Base-by-base conservation (phyloP, 2,113 vertebrate genomes). In the Nansenia antarctica region DNA sequence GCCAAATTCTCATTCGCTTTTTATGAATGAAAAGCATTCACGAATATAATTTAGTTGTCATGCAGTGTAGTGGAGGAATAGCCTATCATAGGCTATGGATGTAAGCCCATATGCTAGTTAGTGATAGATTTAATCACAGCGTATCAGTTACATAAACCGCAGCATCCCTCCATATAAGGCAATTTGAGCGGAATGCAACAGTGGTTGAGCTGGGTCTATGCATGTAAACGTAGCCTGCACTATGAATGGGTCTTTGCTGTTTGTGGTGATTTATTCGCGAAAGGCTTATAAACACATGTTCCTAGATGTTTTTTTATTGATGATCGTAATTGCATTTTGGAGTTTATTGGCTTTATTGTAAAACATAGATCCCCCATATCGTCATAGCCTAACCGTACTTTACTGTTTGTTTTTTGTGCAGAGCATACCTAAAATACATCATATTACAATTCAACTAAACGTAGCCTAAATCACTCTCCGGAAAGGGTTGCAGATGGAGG, bases 1-100 rank as follows among this genome's bases (percentile, higher is more conserved):
- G 65, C 30, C 34, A 42, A 32, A 52, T 35, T 45, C 39, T 49
- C 24, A 45, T 3, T 26, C 18, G 27, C 32, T 58, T 42, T 71
- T 73, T 67, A 42, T 66, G 63, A 73, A 66, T 67, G 65, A 53
- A 52, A 34, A 27, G 9, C 18, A 60, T 59, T 18, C 29, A n/a
- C 22, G 31, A 47, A 22, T 63, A n/a, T 72, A 67, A 68, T 73
- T 65, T 31, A 59, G 11, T 61, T 54, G 55, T 65, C 34, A 30
- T 26, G 55, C 55, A 58, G 22, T 6, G 45, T 15, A 58, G 27
- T 18, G 29, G 14, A n/a, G 29, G 29, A 30, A 47, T 18, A 5
- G 42, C 2, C 14, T 12, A 47, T 12, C 42, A 47, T 3, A 6
- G 42, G n/a, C n/a, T n/a, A 47, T n/a, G 42, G 14, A n/a, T 12